Base-by-base conservation (phyloP, 2,113 vertebrate genomes). In the Empidonax alnorum region DNA sequence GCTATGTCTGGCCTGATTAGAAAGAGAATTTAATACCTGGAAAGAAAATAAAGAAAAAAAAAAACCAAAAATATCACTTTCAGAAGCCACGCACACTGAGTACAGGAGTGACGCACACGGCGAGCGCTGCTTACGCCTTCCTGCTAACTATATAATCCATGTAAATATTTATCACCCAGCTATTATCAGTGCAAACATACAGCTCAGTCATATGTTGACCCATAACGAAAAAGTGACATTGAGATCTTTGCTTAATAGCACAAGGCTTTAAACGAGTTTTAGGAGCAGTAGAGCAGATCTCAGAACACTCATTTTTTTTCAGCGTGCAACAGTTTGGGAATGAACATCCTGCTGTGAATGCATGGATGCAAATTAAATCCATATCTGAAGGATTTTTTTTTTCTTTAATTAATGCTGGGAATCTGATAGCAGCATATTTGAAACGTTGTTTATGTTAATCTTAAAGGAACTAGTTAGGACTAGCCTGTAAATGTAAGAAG, bases 121-220 rank as follows among this genome's bases (percentile, higher is more conserved):
- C 63, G 35, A 86, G 56, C 9, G 1, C 56, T 90, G 94, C 95
- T 94, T 90, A 77, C 30, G 65, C 91, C 86, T 86, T 84, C 27
- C 80, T 93, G 93, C 95, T 94, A 88, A 79, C 92, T 90, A 42
- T 92, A 87, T 96, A 95, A 97, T 86, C 95, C 89, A 59, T 77
- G 90, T 93, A 83, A 97, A 93, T 97, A 94, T 94, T 97, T 95
- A 93, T 89, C 66, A 93, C 87, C 31, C 86, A 75, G 72, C 79
- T 94, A 78, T 92, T 95, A 96, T 93, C 94, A 93, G 76, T 90
- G 84, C 81, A 94, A 94, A 94, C 91, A 95, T 78, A 33, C 92
- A 80, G 72, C 86, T 90, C 66, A 86, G 89, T 91, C 86, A 44
- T 82, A 84, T 72, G 91, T 50, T 96, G 87, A 91, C 83, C 69